Evolutionary conservation across 2,113 vertebrate species (phyloP).

Genomic region (Orthonyx spaldingii): DNA sequence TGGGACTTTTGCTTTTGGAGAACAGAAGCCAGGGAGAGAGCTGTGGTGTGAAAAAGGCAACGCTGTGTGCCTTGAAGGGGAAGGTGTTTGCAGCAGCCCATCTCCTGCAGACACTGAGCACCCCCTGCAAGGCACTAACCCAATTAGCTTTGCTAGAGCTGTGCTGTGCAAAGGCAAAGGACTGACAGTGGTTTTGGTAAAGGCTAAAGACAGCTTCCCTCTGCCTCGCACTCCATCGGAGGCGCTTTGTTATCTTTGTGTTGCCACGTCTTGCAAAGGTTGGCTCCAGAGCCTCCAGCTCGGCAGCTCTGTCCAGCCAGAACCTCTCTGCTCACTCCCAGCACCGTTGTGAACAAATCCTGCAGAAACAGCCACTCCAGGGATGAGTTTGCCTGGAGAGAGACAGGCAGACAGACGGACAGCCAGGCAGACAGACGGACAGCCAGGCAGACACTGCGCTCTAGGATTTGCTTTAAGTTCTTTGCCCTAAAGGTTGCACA

Average conservation of each 20-base stretch:
- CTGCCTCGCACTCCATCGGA: conserved; percentile 44
- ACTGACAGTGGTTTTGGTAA: conserved; percentile 57
- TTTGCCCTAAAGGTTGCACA: background rate
- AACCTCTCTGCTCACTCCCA: background rate
- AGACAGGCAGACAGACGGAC: background rate
- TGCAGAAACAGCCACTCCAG: background rate
- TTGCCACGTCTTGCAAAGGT: background rate
- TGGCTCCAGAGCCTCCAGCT: conserved; percentile 35
- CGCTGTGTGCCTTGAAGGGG: conserved; percentile 39
- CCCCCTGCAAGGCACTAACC: conserved; percentile 37
- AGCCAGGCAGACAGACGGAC: background rate
- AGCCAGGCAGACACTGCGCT: background rate
- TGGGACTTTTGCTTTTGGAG: conserved; percentile 66
- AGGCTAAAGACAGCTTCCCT: conserved; percentile 55
- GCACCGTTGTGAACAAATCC: background rate
- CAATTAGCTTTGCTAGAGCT: conserved; percentile 53
- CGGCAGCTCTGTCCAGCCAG: background rate
- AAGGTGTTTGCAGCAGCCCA: conserved; percentile 58
- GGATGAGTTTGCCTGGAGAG: background rate
- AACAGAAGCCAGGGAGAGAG: conserved; percentile 54
- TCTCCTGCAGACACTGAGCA: conserved; percentile 49
- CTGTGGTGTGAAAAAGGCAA: conserved; percentile 56
- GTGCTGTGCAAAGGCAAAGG: conserved; percentile 57
- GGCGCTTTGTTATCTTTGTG: conserved; percentile 10
- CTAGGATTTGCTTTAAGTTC: background rate